phyloP scores from a whole-genome alignment of 2,113 vertebrate species.

The Scartelaos histophorus region DNA sequence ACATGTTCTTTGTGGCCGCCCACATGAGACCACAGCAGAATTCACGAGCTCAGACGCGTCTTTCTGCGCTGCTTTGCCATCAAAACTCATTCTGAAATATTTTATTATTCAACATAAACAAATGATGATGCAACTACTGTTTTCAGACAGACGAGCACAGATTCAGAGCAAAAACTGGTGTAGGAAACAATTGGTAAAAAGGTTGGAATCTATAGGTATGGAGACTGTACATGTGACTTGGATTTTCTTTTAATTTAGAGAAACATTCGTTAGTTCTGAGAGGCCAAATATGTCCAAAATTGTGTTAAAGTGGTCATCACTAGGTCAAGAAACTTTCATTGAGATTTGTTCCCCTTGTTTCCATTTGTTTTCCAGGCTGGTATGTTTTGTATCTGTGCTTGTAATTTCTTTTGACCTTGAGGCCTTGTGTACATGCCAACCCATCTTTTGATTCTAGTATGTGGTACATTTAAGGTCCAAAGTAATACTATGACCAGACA shows the following conservation, averaged over 20 bases:
- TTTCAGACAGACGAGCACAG: constrained; percentile 22
- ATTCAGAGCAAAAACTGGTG: constrained; percentile 14
- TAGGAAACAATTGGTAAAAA: background rate
- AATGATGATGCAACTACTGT: constrained; percentile 17
- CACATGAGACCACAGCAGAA: constrained; percentile 16
- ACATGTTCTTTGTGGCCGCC: constrained; percentile 66
- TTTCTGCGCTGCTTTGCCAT: constrained; percentile 65
- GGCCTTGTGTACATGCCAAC: constrained; percentile 56
- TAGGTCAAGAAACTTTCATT: too few relatives aligned
- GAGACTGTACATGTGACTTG: too few relatives aligned
- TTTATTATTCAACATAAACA: constrained; percentile 14
- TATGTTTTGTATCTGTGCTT: constrained; percentile 16
- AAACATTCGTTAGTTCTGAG: background rate
- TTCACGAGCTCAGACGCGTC: constrained; percentile 6
- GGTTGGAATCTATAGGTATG: too few relatives aligned
- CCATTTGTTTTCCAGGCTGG: background rate
- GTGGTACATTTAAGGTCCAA: constrained; percentile 23
- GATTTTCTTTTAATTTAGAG: too few relatives aligned
- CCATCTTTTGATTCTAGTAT: constrained; percentile 16
- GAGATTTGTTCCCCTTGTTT: too few relatives aligned
- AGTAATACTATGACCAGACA: background rate
- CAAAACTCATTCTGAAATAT: constrained; percentile 18
- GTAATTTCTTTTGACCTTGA: constrained; percentile 9
- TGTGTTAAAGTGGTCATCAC: too few relatives aligned
- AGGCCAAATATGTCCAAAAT: background rate